Evolutionary conservation across 2,888 invertebrate genomes (phyloP).

Genomic region (Phoronis australis): DNA sequence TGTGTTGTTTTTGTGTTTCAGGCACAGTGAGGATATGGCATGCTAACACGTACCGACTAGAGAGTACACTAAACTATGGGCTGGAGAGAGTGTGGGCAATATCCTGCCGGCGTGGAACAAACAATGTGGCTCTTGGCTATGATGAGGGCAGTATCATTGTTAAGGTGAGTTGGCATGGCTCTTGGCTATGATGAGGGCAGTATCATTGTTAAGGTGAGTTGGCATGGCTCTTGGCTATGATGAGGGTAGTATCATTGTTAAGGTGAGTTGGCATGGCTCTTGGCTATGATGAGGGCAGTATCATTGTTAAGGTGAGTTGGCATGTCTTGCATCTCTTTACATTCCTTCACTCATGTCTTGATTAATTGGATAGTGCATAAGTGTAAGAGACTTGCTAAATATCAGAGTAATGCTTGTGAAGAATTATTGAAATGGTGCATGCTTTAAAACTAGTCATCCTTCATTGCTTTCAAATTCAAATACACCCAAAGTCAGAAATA

Average conservation of each 20-base stretch:
- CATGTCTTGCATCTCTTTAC: too few species aligned
- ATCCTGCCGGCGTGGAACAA: constrained; percentile 84
- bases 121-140: constrained; percentile 94
- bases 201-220: constrained; percentile 74
- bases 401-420: too few species aligned
- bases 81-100: constrained; percentile 98
- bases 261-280: too few species aligned
- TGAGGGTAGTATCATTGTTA: too few species aligned
- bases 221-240: too few species aligned
- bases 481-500: too few species aligned
- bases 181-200: constrained; percentile 97
- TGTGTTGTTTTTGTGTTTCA: constrained; percentile 19
- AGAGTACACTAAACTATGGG: constrained; percentile 95
- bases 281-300: constrained; percentile 95
- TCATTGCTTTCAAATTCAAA: too few species aligned
- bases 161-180: constrained; percentile 61
- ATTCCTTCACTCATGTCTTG: too few species aligned
- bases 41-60: constrained; percentile 93
- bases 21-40: constrained; percentile 98
- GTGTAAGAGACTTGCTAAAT: too few species aligned
- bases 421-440: too few species aligned
- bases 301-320: constrained; percentile 78
- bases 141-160: constrained; percentile 95
- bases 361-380: too few species aligned
- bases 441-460: too few species aligned